Conservation (phyloP, 1,140 invertebrate species). For the Neodiprion virginianus region DNA sequence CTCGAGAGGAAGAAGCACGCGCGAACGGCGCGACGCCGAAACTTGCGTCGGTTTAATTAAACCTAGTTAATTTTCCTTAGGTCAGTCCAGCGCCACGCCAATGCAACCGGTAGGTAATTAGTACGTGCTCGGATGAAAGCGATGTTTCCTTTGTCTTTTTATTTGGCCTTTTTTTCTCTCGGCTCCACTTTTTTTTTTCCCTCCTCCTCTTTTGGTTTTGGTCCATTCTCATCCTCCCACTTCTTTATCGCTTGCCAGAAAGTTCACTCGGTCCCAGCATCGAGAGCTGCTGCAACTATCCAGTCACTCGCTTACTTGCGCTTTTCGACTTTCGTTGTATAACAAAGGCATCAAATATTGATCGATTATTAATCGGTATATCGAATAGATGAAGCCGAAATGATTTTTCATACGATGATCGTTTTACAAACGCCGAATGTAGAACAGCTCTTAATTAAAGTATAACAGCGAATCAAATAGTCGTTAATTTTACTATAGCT, state of each 20-base stretch:
- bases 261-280: background rate
- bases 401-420: no score
- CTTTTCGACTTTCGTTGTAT: background rate
- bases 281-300: background rate
- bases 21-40: background rate
- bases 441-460: no score
- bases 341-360: background rate
- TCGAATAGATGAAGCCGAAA: no score
- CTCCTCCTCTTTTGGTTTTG: slow-evolving; percentile 7
- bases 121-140: slow-evolving; percentile 48
- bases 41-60: slow-evolving; percentile 54
- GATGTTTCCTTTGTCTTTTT: background rate
- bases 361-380: slow-evolving; percentile 5
- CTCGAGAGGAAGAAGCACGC: background rate
- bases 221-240: background rate
- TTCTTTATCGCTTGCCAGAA: background rate
- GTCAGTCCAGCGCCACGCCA: slow-evolving; percentile 33
- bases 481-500: no score
- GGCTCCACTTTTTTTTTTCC: background rate
- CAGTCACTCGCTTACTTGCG: slow-evolving; percentile 11
- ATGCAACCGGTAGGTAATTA: slow-evolving; percentile 56
- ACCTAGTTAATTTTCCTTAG: slow-evolving; percentile 53
- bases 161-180: no score
- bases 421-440: no score
- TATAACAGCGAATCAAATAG: no score